These are phyloP conservation scores for Limanda limanda DNA, from an alignment of 2,113 vertebrate species.

Conservation along the genomic window DNA sequence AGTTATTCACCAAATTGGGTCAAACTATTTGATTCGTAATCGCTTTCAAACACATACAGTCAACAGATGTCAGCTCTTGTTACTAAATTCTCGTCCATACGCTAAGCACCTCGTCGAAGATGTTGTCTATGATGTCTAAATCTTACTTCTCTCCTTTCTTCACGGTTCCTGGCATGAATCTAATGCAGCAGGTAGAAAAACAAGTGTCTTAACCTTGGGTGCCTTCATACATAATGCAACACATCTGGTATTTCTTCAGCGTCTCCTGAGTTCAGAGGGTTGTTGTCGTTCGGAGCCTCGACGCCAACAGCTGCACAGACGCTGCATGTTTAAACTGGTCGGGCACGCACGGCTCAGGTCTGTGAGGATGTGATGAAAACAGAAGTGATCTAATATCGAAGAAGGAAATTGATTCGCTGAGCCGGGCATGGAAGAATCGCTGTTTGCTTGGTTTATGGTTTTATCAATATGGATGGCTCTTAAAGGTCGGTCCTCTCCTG, in stretches of 20 bases:
- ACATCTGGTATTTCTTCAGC: neutral
- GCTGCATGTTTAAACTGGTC: neutral
- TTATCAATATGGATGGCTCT: constrained; percentile 18
- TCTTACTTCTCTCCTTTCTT: too few relatives aligned
- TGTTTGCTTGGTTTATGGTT: constrained; percentile 6
- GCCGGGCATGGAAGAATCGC: neutral
- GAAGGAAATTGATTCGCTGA: constrained; percentile 12
- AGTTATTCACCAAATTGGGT: too few relatives aligned
- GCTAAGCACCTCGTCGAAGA: too few relatives aligned
- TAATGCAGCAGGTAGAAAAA: too few relatives aligned
- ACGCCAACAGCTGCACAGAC: neutral
- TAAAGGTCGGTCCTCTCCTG: constrained; percentile 25
- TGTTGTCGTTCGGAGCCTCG: neutral
- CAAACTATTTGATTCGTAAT: too few relatives aligned
- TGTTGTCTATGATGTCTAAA: too few relatives aligned
- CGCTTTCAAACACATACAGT: too few relatives aligned
- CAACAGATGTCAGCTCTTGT: too few relatives aligned
- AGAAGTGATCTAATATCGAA: neutral
- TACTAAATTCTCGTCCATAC: too few relatives aligned
- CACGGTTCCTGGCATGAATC: too few relatives aligned
- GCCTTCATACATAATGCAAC: neutral
- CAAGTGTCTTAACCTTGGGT: too few relatives aligned
- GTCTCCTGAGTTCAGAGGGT: neutral
- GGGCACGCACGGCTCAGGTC: neutral
- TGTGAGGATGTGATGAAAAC: neutral